Conservation (phyloP, 2,797 vertebrate species). For the Dendrocincla fuliginosa region DNA sequence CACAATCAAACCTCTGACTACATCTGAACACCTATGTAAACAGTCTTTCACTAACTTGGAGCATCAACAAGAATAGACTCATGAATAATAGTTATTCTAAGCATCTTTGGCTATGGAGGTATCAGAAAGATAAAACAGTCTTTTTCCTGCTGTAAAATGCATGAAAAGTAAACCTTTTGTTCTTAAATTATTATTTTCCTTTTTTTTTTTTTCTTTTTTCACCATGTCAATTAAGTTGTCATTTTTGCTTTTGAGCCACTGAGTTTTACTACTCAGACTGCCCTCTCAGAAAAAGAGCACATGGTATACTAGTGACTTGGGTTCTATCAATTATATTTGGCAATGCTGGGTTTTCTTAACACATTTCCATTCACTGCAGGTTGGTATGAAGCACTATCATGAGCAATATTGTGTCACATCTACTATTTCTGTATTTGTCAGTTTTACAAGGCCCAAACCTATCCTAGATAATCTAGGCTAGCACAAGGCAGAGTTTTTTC, state of each 20-base stretch:
- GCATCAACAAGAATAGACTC: background rate
- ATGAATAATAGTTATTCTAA: background rate
- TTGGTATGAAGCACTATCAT: background rate
- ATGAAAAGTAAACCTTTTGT: background rate
- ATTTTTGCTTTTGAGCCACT: background rate
- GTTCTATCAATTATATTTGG: background rate
- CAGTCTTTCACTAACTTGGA: background rate
- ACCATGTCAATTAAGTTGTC: background rate
- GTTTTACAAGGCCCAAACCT: background rate
- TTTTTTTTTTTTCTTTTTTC: background rate
- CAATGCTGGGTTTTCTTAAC: background rate
- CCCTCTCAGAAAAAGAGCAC: background rate
- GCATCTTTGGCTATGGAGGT: background rate
- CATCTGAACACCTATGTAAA: background rate
- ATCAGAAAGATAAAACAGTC: background rate
- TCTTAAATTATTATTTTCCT: background rate
- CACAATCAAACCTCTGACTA: background rate
- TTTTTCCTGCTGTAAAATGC: background rate
- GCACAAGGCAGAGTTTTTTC: fast-evolving
- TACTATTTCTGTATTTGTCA: background rate
- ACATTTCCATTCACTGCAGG: background rate
- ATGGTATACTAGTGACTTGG: background rate
- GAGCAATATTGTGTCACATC: background rate
- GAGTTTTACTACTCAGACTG: background rate
- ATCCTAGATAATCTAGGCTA: background rate